Evolutionary conservation across 2,888 invertebrate genomes (phyloP).

Genomic region (Oscheius sp.): DNA sequence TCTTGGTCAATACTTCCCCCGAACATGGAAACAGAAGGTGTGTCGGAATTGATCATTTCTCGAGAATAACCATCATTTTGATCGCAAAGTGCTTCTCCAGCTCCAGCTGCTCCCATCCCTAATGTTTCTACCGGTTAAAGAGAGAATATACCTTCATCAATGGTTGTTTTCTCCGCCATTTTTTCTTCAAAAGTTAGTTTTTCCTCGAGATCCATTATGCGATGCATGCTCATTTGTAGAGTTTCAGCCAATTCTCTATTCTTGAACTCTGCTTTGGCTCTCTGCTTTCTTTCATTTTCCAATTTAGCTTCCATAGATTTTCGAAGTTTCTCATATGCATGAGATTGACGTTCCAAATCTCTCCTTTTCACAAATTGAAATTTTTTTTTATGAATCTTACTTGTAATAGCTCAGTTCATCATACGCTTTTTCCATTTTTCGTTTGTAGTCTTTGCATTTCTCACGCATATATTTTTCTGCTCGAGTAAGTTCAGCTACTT

Average conservation of each 20-base stretch:
- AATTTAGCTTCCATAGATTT: not conserved
- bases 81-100: slow-evolving; percentile 31
- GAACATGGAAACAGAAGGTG: slow-evolving; percentile 32
- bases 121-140: not conserved
- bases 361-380: not conserved
- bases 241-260: not conserved
- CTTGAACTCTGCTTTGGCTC: not conserved
- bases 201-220: slow-evolving; percentile 16
- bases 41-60: slow-evolving; percentile 25
- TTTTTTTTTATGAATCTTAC: not conserved
- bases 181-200: slow-evolving; percentile 11
- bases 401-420: not conserved
- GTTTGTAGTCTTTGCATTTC: not conserved
- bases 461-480: not conserved
- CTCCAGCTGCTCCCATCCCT: slow-evolving; percentile 10
- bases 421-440: not conserved
- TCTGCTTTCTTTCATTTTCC: slow-evolving; percentile 13
- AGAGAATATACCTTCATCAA: not conserved
- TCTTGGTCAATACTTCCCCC: slow-evolving; percentile 19
- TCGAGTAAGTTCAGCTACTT: not conserved
- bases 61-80: slow-evolving; percentile 6
- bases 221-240: not conserved
- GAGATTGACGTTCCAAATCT: not conserved
- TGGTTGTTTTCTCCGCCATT: not conserved
- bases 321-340: not conserved